These are phyloP conservation scores for Carterocephalus palaemon DNA, from an alignment of 2,888 invertebrate genomes.

Conservation along the genomic window DNA sequence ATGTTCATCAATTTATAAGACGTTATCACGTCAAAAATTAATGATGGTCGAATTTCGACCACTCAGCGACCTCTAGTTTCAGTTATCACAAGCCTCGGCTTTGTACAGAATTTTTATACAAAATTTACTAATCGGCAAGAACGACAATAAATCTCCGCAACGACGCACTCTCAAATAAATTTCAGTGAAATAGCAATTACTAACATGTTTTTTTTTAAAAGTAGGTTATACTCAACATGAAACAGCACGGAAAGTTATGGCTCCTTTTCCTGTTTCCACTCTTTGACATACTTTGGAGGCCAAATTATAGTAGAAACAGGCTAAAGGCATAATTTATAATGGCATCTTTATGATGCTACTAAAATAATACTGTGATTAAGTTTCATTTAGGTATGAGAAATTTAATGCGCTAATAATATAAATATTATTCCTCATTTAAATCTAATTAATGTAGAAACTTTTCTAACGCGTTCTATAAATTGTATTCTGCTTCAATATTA, in stretches of 20 bases:
- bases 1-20: no score
- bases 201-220: not conserved
- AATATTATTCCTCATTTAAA: slow-evolving; percentile 23
- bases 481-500: slow-evolving; percentile 16
- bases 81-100: no score
- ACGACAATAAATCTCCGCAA: no score
- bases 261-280: slow-evolving; percentile 14
- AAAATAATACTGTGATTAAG: slow-evolving; percentile 12
- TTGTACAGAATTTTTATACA: no score
- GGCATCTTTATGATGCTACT: slow-evolving; percentile 19
- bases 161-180: no score
- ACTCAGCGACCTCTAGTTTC: no score
- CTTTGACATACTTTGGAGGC: slow-evolving; percentile 10
- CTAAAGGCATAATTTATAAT: slow-evolving; percentile 14
- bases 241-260: slow-evolving; percentile 3
- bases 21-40: no score
- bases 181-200: not conserved
- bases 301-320: slow-evolving; percentile 12
- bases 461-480: slow-evolving; percentile 12
- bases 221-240: slow-evolving; percentile 1
- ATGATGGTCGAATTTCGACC: no score
- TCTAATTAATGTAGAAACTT: slow-evolving; percentile 20
- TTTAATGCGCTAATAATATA: slow-evolving; percentile 19
- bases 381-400: slow-evolving; percentile 12
- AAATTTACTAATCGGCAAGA: no score